Evolutionary conservation across 2,888 invertebrate genomes (phyloP).

Genomic region (Corythucha ciliata): DNA sequence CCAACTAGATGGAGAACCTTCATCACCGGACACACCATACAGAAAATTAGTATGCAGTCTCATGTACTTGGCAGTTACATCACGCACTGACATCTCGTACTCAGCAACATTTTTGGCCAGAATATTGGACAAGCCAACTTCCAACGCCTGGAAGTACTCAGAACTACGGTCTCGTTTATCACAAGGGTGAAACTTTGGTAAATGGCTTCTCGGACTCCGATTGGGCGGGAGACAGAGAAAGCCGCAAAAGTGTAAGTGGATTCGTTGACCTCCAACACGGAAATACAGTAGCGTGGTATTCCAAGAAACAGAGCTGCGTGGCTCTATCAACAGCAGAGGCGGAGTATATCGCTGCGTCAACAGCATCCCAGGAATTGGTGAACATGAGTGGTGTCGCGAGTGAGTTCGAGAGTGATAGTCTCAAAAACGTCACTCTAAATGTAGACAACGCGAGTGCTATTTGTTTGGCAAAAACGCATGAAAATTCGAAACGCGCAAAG

Average conservation of each 20-base stretch:
- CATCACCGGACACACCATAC: conserved; percentile 17
- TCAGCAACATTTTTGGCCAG: background rate
- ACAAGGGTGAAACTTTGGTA: too few relatives aligned
- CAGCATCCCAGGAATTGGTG: background rate
- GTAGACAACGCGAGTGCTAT: conserved; percentile 7
- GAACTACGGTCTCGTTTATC: background rate
- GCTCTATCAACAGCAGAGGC: conserved; percentile 7
- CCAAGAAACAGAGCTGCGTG: conserved; percentile 22
- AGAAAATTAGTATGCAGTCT: conserved; percentile 23
- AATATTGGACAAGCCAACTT: conserved; percentile 5
- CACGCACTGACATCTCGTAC: conserved; percentile 8
- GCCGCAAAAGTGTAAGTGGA: conserved; percentile 23
- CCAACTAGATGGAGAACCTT: conserved; percentile 6
- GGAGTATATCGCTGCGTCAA: conserved; percentile 10
- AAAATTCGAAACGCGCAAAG: conserved; percentile 16
- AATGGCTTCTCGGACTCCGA: background rate
- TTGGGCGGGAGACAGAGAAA: conserved; percentile 16
- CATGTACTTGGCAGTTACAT: conserved; percentile 9
- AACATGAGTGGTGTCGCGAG: conserved; percentile 1
- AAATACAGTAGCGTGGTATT: conserved; percentile 21
- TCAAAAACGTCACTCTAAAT: too few relatives aligned
- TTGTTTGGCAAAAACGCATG: background rate
- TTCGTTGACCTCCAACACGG: conserved; percentile 13
- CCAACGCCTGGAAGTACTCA: background rate
- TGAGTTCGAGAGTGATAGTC: too few relatives aligned